Conservation (phyloP, 1,140 invertebrate genomes). For the Philaenus spumarius region DNA sequence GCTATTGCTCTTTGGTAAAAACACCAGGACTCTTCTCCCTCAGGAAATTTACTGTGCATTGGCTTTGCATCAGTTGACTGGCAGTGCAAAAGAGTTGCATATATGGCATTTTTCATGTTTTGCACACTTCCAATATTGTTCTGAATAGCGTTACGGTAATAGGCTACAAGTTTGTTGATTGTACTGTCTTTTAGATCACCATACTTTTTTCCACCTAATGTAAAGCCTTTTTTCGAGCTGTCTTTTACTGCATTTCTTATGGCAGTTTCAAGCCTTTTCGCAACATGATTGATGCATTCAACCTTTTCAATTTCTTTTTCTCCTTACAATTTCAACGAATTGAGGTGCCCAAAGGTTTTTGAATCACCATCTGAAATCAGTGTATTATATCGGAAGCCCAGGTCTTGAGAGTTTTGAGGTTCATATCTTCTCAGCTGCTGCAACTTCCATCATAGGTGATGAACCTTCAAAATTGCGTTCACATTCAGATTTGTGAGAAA, state of each 20-base stretch:
- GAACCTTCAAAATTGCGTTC: background rate
- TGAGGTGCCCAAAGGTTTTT: background rate
- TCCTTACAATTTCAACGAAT: background rate
- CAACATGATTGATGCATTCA: background rate
- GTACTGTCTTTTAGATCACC: background rate
- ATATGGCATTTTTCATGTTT: background rate
- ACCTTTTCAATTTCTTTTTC: background rate
- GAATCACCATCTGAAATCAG: no score
- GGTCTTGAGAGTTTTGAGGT: background rate
- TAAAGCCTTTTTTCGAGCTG: background rate
- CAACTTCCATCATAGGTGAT: background rate
- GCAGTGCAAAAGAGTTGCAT: no score
- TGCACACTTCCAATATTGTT: background rate
- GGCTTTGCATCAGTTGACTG: background rate
- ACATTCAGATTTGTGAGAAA: background rate
- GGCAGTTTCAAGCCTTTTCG: background rate
- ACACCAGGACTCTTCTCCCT: background rate
- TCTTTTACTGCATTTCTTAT: background rate
- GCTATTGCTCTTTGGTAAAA: background rate
- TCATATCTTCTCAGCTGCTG: background rate
- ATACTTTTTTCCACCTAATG: background rate
- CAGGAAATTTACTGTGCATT: background rate
- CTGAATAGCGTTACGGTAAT: background rate
- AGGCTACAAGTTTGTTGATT: background rate
- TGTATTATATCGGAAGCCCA: background rate